phyloP scores from a whole-genome alignment of 2,888 invertebrate species.

The Drosophila antonietae region DNA sequence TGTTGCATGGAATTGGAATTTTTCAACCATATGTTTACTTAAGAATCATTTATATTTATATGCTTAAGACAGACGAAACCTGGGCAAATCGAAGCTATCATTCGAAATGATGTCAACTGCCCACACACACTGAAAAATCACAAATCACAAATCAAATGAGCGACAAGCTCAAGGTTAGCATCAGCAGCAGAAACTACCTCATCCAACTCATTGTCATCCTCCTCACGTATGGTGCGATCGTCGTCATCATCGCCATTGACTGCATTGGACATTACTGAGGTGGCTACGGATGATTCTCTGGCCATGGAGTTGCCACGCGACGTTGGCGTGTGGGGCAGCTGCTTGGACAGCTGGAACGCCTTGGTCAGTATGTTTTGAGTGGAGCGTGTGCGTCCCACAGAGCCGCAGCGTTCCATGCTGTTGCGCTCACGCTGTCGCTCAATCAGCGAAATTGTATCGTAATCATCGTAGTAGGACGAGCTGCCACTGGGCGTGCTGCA shows the following conservation, averaged over 20 bases:
- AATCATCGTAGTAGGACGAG: conserved; percentile 76
- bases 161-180: conserved; percentile 58
- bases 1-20: conserved; percentile 53
- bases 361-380: conserved; percentile 93
- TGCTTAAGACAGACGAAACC: conserved; percentile 12
- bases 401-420: conserved; percentile 82
- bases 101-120: conserved; percentile 50
- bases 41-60: conserved; percentile 30
- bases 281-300: conserved; percentile 80
- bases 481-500: conserved; percentile 76
- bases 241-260: conserved; percentile 86
- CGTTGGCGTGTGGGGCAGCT: conserved; percentile 83
- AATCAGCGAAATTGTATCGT: conserved; percentile 83
- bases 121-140: conserved; percentile 25
- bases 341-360: conserved; percentile 89
- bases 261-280: conserved; percentile 58
- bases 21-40: conserved; percentile 44
- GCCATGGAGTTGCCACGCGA: conserved; percentile 82
- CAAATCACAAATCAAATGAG: conserved; percentile 7
- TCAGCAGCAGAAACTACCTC: conserved; percentile 73
- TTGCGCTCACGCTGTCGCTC: conserved; percentile 83
- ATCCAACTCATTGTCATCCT: conserved; percentile 86
- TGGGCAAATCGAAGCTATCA: conserved; percentile 13
- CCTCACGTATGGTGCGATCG: conserved; percentile 88
- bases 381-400: conserved; percentile 88